A percentile compares a stretch with the other conserved stretches of the same genome.
Evolutionary conservation across 2,797 vertebrate genomes (phyloP).

Genomic region (Cetoscarus ocellatus): DNA sequence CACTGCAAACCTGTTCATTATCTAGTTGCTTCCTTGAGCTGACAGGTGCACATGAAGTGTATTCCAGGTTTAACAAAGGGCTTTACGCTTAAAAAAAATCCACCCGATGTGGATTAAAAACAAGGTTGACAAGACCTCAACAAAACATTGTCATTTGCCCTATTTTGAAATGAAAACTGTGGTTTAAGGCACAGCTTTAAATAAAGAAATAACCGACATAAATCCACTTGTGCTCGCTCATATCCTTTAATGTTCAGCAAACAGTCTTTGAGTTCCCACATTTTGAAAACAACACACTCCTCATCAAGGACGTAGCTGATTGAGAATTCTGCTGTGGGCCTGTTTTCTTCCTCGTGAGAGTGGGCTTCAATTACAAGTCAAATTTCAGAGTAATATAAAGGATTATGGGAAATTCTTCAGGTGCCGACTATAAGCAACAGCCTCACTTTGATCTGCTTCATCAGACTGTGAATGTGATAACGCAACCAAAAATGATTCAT

Average conservation of each 20-base stretch:
- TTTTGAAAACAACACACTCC: constrained; percentile 2
- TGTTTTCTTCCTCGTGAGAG: constrained; percentile 13
- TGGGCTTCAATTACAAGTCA: constrained; percentile 42
- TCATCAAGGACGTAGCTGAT: constrained; percentile 26
- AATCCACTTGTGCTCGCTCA: background rate
- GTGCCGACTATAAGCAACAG: constrained; percentile 20
- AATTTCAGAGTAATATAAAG: constrained; percentile 51
- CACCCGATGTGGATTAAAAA: background rate
- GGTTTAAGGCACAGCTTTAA: constrained; percentile 1
- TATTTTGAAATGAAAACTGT: background rate
- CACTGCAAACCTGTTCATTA: background rate
- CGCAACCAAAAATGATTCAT: constrained; percentile 61
- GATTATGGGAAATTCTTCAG: constrained; percentile 66
- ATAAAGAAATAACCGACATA: constrained; percentile 1
- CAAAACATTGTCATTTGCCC: background rate
- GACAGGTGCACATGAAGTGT: background rate
- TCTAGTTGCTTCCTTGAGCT: background rate
- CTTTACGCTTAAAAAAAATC: background rate
- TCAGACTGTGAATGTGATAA: constrained; percentile 53
- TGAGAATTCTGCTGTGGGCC: constrained; percentile 8
- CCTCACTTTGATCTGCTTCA: constrained; percentile 58
- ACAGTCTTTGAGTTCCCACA: background rate
- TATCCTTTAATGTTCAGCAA: background rate
- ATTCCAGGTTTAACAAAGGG: too few species aligned
- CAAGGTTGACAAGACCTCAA: background rate